Conservation (phyloP, 2,113 vertebrate species). For the Pelusios castaneus region DNA sequence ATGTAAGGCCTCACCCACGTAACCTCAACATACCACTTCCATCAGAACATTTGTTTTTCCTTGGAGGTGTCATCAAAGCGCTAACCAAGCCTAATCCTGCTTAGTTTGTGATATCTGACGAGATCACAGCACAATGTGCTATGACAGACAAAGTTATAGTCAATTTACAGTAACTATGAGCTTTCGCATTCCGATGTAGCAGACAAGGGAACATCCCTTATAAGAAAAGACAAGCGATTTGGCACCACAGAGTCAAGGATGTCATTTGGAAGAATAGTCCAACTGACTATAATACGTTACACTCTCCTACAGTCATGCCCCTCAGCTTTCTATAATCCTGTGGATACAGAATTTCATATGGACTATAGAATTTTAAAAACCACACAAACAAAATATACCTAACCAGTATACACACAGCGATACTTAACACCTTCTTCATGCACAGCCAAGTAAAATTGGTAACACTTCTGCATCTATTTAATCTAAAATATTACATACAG, state of each 20-base stretch:
- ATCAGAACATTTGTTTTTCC: background rate
- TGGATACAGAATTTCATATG: background rate
- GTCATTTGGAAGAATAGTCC: background rate
- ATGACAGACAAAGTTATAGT: background rate
- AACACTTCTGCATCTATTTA: background rate
- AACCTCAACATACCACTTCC: background rate
- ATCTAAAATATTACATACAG: background rate
- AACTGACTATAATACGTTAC: accelerated
- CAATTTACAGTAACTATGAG: background rate
- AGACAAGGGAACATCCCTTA: background rate
- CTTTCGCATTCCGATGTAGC: background rate
- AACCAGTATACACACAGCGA: background rate
- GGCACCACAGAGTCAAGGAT: background rate
- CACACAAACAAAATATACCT: background rate
- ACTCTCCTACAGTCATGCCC: background rate
- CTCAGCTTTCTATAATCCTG: background rate
- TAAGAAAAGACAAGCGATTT: background rate
- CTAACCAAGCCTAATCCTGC: background rate
- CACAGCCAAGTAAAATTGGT: background rate
- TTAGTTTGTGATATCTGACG: background rate
- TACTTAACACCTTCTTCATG: background rate
- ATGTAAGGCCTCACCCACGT: background rate
- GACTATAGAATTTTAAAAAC: background rate
- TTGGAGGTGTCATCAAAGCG: background rate
- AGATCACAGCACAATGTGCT: background rate